These are phyloP conservation scores for Intellagama lesueurii DNA, from an alignment of 2,797 vertebrate species.

Conservation along the genomic window DNA sequence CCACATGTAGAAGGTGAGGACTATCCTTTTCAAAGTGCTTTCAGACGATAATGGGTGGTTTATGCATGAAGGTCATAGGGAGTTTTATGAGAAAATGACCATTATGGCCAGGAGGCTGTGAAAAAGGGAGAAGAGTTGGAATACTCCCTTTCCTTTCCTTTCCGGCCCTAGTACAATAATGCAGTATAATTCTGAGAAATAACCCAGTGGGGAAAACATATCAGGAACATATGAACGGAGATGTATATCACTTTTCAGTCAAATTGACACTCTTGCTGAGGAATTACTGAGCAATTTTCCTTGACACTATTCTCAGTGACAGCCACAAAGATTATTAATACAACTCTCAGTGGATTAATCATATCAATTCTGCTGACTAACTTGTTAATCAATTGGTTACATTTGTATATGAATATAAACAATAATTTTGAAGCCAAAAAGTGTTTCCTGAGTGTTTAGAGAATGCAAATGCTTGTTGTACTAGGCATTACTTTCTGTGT, in stretches of 20 bases:
- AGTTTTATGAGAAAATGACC: not conserved
- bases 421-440: not conserved
- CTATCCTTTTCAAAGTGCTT: not conserved
- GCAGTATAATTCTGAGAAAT: not conserved
- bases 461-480: not conserved
- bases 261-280: not conserved
- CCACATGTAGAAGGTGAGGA: not conserved
- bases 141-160: not conserved
- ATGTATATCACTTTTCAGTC: not conserved
- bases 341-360: not conserved
- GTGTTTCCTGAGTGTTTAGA: not conserved
- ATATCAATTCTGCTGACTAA: not conserved
- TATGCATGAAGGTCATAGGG: not conserved
- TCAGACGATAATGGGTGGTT: not conserved
- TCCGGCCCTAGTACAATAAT: no score
- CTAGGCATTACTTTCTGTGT: not conserved
- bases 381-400: conserved; percentile 5
- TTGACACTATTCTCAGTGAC: conserved; percentile 34
- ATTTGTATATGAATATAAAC: conserved; percentile 5
- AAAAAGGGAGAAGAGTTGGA: not conserved
- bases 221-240: not conserved
- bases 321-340: conserved; percentile 40
- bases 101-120: not conserved
- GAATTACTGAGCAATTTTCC: conserved; percentile 1
- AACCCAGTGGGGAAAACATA: not conserved